phyloP scores from a whole-genome alignment of 2,113 vertebrate species.

The Campylomormyrus numenius region DNA sequence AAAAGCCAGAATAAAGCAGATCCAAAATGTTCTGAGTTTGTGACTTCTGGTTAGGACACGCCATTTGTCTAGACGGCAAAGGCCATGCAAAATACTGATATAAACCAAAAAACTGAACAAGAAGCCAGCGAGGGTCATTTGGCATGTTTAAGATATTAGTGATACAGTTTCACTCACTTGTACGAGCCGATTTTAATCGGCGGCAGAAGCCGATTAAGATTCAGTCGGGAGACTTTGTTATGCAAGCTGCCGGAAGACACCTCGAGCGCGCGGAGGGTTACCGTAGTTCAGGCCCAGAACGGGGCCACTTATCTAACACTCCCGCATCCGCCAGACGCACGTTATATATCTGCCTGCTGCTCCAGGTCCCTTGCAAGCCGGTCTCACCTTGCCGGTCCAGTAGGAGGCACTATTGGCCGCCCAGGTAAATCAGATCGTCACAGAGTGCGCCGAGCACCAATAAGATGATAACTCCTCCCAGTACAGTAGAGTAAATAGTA shows the following conservation, averaged over 20 bases:
- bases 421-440: background rate
- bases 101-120: conserved; percentile 35
- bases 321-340: background rate
- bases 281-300: background rate
- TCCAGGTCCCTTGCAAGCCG: background rate
- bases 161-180: conserved; percentile 41
- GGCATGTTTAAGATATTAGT: conserved; percentile 44
- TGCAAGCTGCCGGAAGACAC: conserved; percentile 41
- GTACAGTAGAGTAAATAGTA: background rate
- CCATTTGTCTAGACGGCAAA: background rate
- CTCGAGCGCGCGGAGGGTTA: background rate
- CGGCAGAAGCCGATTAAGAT: conserved; percentile 65
- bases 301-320: conserved; percentile 1
- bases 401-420: background rate
- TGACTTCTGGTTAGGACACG: background rate
- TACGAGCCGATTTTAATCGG: conserved; percentile 46
- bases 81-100: background rate
- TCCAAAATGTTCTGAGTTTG: background rate
- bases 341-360: background rate
- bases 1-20: background rate
- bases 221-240: conserved; percentile 59
- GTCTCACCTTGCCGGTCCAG: background rate
- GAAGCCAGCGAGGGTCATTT: conserved; percentile 49
- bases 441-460: background rate
- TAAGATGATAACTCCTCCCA: background rate